phyloP scores from a whole-genome alignment of 2,888 invertebrate species.

The Cantharis lateralis region DNA sequence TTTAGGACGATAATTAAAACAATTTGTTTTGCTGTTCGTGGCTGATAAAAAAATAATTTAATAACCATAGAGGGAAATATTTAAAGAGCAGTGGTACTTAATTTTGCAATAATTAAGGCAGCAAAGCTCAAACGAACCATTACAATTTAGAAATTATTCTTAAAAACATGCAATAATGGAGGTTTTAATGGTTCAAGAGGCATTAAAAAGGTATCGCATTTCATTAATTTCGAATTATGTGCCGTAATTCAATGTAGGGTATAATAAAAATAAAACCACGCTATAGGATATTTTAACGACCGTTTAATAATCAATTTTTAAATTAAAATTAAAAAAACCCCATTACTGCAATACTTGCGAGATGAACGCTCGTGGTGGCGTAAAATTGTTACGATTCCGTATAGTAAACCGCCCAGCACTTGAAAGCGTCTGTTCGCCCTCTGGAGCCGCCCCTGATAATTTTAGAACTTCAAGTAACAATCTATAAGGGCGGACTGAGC shows the following conservation, averaged over 20 bases:
- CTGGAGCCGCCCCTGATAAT: neutral
- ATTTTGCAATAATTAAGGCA: neutral
- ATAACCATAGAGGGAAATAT: neutral
- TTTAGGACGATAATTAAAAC: neutral
- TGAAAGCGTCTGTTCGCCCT: neutral
- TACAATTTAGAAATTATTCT: neutral
- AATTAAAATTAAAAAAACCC: neutral
- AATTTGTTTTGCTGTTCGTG: neutral
- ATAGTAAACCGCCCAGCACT: neutral
- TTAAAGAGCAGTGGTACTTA: neutral
- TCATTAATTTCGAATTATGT: neutral
- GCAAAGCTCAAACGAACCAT: neutral
- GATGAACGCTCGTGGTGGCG: neutral
- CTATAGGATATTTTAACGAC: neutral
- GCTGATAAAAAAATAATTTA: neutral
- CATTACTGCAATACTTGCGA: neutral
- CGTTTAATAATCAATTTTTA: neutral
- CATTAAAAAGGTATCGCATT: conserved; percentile 1
- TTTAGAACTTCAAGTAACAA: neutral
- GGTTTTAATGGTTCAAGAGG: neutral
- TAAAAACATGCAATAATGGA: neutral
- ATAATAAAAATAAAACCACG: neutral
- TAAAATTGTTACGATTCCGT: neutral
- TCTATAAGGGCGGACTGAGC: conserved; percentile 30
- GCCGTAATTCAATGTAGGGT: neutral